A percentile compares a stretch with the other conserved stretches of the same genome.
phyloP scores from a whole-genome alignment of 2,888 invertebrate genomes.

The Pristionchus entomophagus region DNA sequence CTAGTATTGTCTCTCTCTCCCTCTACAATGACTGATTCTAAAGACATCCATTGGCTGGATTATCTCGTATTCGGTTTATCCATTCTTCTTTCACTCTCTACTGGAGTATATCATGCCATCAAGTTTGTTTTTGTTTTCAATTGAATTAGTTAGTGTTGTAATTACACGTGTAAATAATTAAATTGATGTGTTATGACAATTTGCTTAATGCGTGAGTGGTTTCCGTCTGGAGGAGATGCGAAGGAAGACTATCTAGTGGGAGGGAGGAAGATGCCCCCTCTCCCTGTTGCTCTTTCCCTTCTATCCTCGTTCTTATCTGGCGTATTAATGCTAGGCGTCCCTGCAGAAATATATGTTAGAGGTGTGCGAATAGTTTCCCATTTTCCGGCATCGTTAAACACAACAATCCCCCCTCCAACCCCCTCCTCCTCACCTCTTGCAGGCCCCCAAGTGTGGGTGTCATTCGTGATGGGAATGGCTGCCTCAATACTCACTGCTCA shows the following conservation, averaged over 20 bases:
- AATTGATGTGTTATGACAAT: background rate
- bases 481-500: slow-evolving; percentile 65
- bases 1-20: too few relatives aligned
- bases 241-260: slow-evolving; percentile 72
- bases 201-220: slow-evolving; percentile 55
- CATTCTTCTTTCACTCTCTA: slow-evolving; percentile 63
- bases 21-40: background rate
- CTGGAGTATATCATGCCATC: slow-evolving; percentile 69
- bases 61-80: slow-evolving; percentile 64
- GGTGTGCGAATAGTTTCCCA: slow-evolving; percentile 52
- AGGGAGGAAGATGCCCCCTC: slow-evolving; percentile 59
- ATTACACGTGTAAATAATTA: slow-evolving; percentile 30
- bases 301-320: slow-evolving; percentile 70
- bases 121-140: too few relatives aligned
- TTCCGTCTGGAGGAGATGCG: slow-evolving; percentile 50
- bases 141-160: too few relatives aligned
- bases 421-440: too few relatives aligned
- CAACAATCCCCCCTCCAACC: too few relatives aligned
- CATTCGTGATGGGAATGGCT: slow-evolving; percentile 64
- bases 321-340: slow-evolving; percentile 71
- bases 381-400: background rate
- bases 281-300: slow-evolving; percentile 68
- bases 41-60: slow-evolving; percentile 60
- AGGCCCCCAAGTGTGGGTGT: slow-evolving; percentile 68
- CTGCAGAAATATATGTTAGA: slow-evolving; percentile 69